Evolutionary conservation across 1,140 invertebrate species (phyloP).

Genomic region (Cryptotermes secundus): DNA sequence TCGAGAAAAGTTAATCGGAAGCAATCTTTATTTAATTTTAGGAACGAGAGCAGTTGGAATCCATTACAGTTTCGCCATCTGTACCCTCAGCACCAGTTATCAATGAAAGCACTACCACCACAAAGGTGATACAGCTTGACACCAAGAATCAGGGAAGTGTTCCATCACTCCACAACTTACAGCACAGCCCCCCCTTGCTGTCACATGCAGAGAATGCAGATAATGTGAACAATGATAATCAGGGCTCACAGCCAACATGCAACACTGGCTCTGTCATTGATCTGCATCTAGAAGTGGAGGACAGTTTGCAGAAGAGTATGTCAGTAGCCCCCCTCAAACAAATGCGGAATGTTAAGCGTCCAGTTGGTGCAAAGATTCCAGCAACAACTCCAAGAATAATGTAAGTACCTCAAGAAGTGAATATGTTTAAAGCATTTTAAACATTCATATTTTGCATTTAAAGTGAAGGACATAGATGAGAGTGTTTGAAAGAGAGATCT

Average conservation of each 20-base stretch:
- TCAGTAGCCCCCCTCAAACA: neutral
- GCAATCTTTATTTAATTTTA: neutral
- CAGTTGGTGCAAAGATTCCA: neutral
- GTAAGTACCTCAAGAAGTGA: neutral
- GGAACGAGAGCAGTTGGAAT: neutral
- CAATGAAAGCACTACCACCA: neutral
- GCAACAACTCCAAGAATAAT: neutral
- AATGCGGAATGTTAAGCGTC: neutral
- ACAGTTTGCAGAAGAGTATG: neutral
- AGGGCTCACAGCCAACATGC: neutral
- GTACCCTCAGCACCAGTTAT: neutral
- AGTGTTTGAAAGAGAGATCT: no score
- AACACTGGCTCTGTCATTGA: neutral
- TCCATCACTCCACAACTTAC: neutral
- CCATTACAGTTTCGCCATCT: neutral
- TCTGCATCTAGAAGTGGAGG: neutral
- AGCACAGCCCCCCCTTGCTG: neutral
- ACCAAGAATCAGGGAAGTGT: neutral
- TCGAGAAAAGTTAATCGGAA: no score
- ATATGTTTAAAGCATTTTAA: no score
- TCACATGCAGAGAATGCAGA: neutral
- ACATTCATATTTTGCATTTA: no score
- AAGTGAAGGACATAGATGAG: no score
- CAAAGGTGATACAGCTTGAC: neutral
- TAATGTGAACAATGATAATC: neutral